Base-by-base conservation (phyloP, 2,113 vertebrate genomes). In the Vulpes ferrilata region DNA sequence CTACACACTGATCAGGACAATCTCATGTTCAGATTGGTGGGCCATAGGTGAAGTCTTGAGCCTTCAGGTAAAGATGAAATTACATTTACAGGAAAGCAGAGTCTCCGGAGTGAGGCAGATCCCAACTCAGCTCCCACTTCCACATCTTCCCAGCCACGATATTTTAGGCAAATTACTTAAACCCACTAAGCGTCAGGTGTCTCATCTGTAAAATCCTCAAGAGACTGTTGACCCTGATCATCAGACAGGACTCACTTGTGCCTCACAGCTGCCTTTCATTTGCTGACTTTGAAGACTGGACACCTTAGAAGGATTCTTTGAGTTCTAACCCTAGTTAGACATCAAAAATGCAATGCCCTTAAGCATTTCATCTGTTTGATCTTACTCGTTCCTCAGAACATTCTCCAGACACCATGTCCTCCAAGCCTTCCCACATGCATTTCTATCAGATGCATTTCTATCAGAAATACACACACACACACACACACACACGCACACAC, bases 71-170 rank as follows among this genome's bases (percentile, higher is more conserved):
- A 57, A 83, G 19, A 57, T 6, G n/a, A 35, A 69, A n/a, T 12
- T 53, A 5, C 59, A 25, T 19, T 57, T 10, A 11, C 0, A 27
- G 16, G n/a, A 17, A 13, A 35, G 25, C 0, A 2, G 0, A n/a
- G 69, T 32, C n/a, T 71, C 17, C 6, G 20, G 19, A 43, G 20
- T 0, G 23, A 87, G 19, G 79, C 35, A 20, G 48, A 20, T 8
- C 7, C 64, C 23, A 32, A 3, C 15, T 51, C 69, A 69, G 59
- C 78, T 59, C 35, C 71, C 23, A 43, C 11, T 35, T 78, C 35
- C 27, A 20, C 73, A 48, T 78, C 30, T 60, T 69, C 48, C 7
- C 57, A 25, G 25, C 43, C 11, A 11, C 51, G 27, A 82, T 59
- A 76, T 25, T 85, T 67, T 1, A 11, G 73, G 35, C 59, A 93